Evolutionary conservation across 2,888 invertebrate species (phyloP).

Genomic region (Azorinus chamasolen): DNA sequence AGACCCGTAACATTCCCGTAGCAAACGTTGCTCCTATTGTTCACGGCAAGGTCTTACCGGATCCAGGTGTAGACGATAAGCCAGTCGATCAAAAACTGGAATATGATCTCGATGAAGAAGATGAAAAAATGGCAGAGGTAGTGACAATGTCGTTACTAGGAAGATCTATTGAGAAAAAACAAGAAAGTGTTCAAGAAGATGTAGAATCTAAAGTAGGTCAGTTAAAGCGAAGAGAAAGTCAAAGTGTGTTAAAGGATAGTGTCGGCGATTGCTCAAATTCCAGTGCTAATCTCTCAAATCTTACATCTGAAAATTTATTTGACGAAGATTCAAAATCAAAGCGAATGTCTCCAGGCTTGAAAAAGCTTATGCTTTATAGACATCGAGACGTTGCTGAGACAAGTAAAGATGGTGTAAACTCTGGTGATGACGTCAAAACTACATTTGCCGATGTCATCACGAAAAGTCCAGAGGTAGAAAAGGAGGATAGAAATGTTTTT

Average conservation of each 20-base stretch:
- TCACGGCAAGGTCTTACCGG: constrained; percentile 58
- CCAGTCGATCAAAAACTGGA: constrained; percentile 31
- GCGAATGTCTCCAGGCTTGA: constrained; percentile 48
- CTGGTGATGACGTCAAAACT: too few relatives aligned
- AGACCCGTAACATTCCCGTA: constrained; percentile 77
- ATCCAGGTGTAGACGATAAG: constrained; percentile 17
- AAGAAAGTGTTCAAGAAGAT: background rate
- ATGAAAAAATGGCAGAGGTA: constrained; percentile 53
- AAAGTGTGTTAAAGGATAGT: background rate
- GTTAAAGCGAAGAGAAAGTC: background rate
- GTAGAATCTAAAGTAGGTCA: background rate
- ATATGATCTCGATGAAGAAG: constrained; percentile 45
- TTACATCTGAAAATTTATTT: constrained; percentile 32
- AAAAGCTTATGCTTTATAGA: constrained; percentile 47
- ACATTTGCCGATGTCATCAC: too few relatives aligned
- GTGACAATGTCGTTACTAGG: constrained; percentile 50
- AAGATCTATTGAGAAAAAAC: constrained; percentile 1
- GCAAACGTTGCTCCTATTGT: constrained; percentile 80
- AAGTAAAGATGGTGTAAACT: constrained; percentile 17
- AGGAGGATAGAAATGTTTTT: constrained; percentile 50
- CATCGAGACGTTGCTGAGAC: constrained; percentile 35
- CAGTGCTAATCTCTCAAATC: constrained; percentile 17
- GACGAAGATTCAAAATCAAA: constrained; percentile 49
- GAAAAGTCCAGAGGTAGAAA: background rate
- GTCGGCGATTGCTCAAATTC: constrained; percentile 32